These are phyloP conservation scores for Crotalus tigris DNA, from an alignment of 2,113 vertebrate species.

Conservation along the genomic window DNA sequence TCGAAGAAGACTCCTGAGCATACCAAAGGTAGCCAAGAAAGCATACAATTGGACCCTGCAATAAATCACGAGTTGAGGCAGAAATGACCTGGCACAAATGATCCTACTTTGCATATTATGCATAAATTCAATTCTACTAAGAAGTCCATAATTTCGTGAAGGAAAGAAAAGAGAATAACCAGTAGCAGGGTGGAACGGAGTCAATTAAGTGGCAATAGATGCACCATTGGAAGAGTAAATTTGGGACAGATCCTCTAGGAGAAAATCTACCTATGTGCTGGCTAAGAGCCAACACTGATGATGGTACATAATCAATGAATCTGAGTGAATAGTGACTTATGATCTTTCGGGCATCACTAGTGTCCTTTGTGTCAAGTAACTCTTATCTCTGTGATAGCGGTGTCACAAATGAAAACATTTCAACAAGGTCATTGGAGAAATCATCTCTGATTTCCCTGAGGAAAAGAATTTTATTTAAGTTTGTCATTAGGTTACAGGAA, in stretches of 20 bases:
- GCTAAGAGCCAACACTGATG: not conserved
- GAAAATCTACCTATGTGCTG: not conserved
- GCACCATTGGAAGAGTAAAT: not conserved
- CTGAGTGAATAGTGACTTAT: not conserved
- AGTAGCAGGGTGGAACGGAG: not conserved
- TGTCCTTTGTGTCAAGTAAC: not conserved
- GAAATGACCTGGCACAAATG: not conserved
- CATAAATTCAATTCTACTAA: not conserved
- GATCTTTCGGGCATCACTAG: not conserved
- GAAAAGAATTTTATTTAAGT: not conserved
- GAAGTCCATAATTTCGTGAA: not conserved
- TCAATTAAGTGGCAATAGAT: not conserved
- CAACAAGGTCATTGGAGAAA: not conserved
- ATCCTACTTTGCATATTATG: not conserved
- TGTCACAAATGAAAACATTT: not conserved
- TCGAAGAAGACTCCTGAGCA: not conserved
- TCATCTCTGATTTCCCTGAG: not conserved
- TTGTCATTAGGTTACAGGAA: not conserved
- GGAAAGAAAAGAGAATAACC: not conserved
- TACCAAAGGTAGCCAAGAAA: not conserved
- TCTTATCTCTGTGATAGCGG: not conserved
- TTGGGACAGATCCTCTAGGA: not conserved
- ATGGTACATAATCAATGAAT: not conserved
- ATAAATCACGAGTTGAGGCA: not conserved
- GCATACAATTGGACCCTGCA: not conserved